Percentiles rank a stretch among this genome's conserved stretches.
phyloP scores from a whole-genome alignment of 2,797 vertebrate genomes.

The Pseudotriccus pelzelni region DNA sequence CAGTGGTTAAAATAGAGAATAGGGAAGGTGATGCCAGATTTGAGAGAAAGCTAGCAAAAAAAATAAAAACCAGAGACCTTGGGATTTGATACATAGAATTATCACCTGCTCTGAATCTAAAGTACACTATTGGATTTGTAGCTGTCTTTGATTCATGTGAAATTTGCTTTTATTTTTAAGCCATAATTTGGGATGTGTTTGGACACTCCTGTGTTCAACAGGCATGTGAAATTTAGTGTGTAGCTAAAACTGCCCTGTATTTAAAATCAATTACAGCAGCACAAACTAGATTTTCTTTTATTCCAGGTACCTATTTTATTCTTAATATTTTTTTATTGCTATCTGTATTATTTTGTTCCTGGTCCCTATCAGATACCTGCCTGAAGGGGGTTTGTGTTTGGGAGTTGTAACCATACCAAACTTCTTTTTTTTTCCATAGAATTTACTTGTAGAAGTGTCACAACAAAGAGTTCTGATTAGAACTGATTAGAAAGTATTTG shows the following conservation, averaged over 20 bases:
- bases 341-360: neutral
- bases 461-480: neutral
- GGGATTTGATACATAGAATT: neutral
- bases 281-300: neutral
- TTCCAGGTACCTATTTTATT: neutral
- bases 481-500: too few relatives aligned
- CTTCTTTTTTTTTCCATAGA: neutral
- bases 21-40: neutral
- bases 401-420: neutral
- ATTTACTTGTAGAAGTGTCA: neutral
- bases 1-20: neutral
- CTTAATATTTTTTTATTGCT: neutral
- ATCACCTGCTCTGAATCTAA: neutral
- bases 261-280: neutral
- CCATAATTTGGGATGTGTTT: neutral
- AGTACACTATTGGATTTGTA: neutral
- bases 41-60: neutral
- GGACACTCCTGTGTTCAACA: neutral
- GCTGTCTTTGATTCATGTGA: neutral
- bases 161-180: neutral
- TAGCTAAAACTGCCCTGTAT: fast-evolving
- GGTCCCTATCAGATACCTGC: neutral
- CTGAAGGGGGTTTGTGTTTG: neutral
- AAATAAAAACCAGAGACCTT: neutral
- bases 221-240: neutral